Evolutionary conservation across 2,113 vertebrate genomes (phyloP).

Genomic region (Grallaria varia): DNA sequence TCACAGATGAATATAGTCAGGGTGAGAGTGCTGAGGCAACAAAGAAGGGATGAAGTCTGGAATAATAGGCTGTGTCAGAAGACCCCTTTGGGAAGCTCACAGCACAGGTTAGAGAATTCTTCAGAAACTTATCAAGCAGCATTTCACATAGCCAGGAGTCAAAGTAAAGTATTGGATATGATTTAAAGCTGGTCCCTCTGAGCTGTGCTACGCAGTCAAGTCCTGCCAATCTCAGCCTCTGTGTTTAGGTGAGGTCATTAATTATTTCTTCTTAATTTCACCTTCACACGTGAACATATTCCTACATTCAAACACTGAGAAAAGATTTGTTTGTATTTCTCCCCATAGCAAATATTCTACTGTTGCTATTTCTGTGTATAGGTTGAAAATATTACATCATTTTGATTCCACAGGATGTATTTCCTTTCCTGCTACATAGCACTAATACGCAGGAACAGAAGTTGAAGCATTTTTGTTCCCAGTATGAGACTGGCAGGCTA

Average conservation of each 20-base stretch:
- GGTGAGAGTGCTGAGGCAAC: not conserved
- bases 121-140: not conserved
- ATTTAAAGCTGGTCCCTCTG: not conserved
- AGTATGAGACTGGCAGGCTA: not conserved
- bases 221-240: not conserved
- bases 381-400: not conserved
- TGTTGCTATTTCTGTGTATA: not conserved
- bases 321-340: not conserved
- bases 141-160: not conserved
- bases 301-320: not conserved
- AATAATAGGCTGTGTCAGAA: not conserved
- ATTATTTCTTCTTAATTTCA: not conserved
- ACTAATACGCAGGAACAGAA: not conserved
- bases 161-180: not conserved
- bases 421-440: not conserved
- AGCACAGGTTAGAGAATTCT: not conserved
- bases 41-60: not conserved
- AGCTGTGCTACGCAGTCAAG: not conserved
- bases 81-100: not conserved
- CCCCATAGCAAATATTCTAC: not conserved
- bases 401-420: not conserved
- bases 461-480: not conserved
- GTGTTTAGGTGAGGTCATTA: not conserved
- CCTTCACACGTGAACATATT: not conserved
- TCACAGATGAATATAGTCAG: not conserved